These are phyloP conservation scores for Martes flavigula DNA, from an alignment of 2,797 vertebrate species.

Conservation along the genomic window DNA sequence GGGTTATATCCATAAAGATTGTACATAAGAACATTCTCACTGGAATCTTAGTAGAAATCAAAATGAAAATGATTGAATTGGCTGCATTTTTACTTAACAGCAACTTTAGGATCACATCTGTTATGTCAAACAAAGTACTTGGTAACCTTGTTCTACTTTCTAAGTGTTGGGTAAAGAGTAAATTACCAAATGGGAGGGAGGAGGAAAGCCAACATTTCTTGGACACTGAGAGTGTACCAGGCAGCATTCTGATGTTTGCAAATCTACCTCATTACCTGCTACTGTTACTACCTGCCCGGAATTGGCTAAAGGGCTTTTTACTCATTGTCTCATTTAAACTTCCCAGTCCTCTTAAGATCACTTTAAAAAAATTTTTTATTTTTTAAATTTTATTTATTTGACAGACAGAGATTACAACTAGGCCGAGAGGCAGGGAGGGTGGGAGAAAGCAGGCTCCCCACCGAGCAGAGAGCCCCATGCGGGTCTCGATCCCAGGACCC, in stretches of 20 bases:
- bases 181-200: background rate
- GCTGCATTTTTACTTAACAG: slow-evolving; percentile 14
- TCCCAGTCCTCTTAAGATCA: background rate
- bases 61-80: background rate
- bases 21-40: background rate
- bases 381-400: no score
- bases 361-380: no score
- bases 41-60: slow-evolving; percentile 3
- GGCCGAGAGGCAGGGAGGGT: no score
- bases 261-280: background rate
- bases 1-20: background rate
- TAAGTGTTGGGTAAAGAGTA: slow-evolving; percentile 1
- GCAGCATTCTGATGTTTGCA: background rate
- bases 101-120: background rate
- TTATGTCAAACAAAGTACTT: background rate
- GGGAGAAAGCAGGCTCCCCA: no score
- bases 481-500: no score
- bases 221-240: background rate
- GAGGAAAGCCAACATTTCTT: background rate
- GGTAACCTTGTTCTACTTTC: background rate
- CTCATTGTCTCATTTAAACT: background rate
- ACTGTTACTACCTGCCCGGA: background rate
- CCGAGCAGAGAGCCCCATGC: no score
- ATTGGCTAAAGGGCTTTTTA: background rate
- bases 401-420: no score